Percentiles rank a stretch among this genome's conserved stretches.
Conservation (phyloP, 2,888 invertebrate species). For the Drosophila merina region DNA sequence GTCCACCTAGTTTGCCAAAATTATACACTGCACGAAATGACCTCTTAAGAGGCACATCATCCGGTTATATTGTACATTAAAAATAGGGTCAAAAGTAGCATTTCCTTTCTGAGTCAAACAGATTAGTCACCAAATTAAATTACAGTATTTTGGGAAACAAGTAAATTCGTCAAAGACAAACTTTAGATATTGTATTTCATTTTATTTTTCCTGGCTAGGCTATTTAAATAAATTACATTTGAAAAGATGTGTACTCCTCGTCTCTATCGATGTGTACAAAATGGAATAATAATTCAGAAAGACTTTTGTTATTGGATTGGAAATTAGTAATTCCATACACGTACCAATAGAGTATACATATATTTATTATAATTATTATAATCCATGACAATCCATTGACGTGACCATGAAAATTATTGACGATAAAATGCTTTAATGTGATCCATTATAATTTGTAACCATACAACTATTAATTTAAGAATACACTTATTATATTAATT, state of each 20-base stretch:
- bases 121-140: too few relatives aligned
- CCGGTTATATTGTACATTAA: too few relatives aligned
- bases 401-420: neutral
- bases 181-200: neutral
- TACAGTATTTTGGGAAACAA: too few relatives aligned
- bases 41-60: too few relatives aligned
- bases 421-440: conserved; percentile 2
- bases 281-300: conserved; percentile 23
- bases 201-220: conserved; percentile 28
- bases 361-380: neutral
- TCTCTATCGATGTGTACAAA: conserved; percentile 18
- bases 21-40: too few relatives aligned
- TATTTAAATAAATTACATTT: conserved; percentile 35
- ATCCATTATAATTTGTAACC: conserved; percentile 29
- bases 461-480: conserved; percentile 12
- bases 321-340: conserved; percentile 2
- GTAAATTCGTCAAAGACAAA: neutral
- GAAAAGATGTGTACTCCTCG: conserved; percentile 16
- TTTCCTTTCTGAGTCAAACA: too few relatives aligned
- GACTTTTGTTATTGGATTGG: conserved; percentile 8
- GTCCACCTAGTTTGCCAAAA: too few relatives aligned
- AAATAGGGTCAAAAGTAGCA: too few relatives aligned
- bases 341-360: neutral
- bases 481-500: conserved; percentile 14
- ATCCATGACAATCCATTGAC: neutral